phyloP scores from a whole-genome alignment of 2,797 vertebrate species.

The Poeciliopsis paucimaculata region DNA sequence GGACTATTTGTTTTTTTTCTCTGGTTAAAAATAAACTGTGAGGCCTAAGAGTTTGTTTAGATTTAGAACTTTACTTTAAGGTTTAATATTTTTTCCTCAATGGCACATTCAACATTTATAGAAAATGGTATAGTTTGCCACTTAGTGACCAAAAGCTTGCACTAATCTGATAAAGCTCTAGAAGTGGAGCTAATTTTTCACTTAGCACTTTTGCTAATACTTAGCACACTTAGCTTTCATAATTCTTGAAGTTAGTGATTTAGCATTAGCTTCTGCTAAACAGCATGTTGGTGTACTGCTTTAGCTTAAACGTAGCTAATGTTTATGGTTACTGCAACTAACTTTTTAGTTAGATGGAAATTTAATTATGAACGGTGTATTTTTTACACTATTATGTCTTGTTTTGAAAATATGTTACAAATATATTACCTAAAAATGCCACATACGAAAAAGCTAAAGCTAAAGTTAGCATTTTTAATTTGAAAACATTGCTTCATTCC shows the following conservation, averaged over 20 bases:
- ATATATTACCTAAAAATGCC: neutral
- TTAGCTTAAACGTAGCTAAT: too few species aligned
- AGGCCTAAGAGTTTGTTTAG: neutral
- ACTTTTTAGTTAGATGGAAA: too few species aligned
- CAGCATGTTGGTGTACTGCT: too few species aligned
- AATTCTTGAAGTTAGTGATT: too few species aligned
- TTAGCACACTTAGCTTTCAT: too few species aligned
- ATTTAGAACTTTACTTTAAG: neutral
- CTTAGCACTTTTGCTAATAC: too few species aligned
- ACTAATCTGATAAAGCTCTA: too few species aligned
- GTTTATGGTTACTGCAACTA: too few species aligned
- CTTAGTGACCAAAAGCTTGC: neutral
- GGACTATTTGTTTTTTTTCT: neutral
- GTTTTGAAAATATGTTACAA: neutral
- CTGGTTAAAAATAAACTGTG: neutral
- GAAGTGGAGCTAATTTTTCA: too few species aligned
- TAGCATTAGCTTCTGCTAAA: too few species aligned
- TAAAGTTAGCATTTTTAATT: neutral
- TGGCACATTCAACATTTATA: neutral
- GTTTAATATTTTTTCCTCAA: neutral
- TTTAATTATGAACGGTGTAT: neutral
- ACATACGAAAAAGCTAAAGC: neutral
- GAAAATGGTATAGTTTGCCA: neutral
- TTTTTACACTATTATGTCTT: neutral
- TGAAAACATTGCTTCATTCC: neutral